Conservation (phyloP, 2,113 vertebrate species). For the Otocyon megalotis region DNA sequence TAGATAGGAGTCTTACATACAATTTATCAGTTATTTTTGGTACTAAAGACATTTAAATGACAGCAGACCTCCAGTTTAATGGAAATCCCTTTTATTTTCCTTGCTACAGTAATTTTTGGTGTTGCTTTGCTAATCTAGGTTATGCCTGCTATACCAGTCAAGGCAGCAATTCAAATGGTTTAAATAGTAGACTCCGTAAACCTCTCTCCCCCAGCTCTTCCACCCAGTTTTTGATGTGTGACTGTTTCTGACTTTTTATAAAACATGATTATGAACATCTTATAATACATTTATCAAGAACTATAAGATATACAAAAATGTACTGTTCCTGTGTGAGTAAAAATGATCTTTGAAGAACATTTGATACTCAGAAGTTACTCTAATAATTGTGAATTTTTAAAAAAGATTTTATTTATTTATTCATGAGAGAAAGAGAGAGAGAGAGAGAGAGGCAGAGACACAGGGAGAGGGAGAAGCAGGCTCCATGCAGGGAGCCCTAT, state of each 20-base stretch:
- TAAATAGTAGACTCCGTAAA: background rate
- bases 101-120: background rate
- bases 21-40: constrained; percentile 31
- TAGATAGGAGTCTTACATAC: background rate
- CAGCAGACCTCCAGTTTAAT: background rate
- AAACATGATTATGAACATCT: constrained; percentile 1
- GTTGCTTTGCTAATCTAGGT: background rate
- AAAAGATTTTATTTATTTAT: too few species aligned
- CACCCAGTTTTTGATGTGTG: background rate
- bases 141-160: background rate
- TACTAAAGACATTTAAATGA: background rate
- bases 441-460: too few species aligned
- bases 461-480: too few species aligned
- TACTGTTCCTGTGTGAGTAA: background rate
- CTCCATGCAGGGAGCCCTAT: too few species aligned
- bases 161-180: background rate
- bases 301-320: background rate
- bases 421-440: too few species aligned
- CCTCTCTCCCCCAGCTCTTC: background rate
- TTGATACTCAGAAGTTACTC: background rate
- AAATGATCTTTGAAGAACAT: constrained; percentile 42
- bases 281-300: constrained; percentile 22
- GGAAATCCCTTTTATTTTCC: constrained; percentile 15
- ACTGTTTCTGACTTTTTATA: constrained; percentile 27
- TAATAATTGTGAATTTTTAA: constrained; percentile 42